Conservation (phyloP, 2,113 vertebrate genomes). For the Bolborhynchus lineola region DNA sequence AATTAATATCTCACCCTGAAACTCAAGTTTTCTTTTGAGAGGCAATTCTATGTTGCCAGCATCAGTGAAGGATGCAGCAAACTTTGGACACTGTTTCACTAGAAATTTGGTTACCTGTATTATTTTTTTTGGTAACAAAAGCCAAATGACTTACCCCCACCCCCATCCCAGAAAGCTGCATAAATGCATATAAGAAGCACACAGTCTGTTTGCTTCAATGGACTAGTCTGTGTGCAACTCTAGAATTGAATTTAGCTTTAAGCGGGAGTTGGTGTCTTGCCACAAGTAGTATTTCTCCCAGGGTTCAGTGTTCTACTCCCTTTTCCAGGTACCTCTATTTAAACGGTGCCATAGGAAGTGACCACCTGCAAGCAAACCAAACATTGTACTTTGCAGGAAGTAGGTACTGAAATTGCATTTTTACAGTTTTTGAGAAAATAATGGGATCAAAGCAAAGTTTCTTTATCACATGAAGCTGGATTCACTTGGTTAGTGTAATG, state of each 20-base stretch:
- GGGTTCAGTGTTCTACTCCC: not conserved
- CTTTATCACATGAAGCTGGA: constrained; percentile 32
- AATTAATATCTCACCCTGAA: not conserved
- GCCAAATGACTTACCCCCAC: not conserved
- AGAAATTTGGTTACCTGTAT: not conserved
- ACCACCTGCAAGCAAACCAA: not conserved
- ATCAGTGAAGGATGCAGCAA: not conserved
- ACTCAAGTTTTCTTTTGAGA: not conserved
- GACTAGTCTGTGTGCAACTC: not conserved
- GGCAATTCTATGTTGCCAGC: not conserved
- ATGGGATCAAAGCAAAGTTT: constrained; percentile 39
- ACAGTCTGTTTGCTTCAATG: not conserved
- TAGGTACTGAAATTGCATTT: constrained; percentile 63
- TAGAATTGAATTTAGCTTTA: not conserved
- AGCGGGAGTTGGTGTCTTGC: not conserved
- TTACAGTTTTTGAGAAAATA: constrained; percentile 44
- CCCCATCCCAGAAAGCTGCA: not conserved
- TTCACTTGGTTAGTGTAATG: constrained; percentile 37
- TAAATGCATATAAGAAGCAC: not conserved
- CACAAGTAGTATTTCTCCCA: not conserved
- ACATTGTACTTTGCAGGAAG: not conserved
- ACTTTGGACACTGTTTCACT: not conserved
- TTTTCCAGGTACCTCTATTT: not conserved
- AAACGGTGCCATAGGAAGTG: not conserved
- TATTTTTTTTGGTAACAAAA: not conserved